Percentiles rank a stretch among this genome's conserved stretches.
phyloP scores from a whole-genome alignment of 2,113 vertebrate genomes.

The Guaruba guarouba region DNA sequence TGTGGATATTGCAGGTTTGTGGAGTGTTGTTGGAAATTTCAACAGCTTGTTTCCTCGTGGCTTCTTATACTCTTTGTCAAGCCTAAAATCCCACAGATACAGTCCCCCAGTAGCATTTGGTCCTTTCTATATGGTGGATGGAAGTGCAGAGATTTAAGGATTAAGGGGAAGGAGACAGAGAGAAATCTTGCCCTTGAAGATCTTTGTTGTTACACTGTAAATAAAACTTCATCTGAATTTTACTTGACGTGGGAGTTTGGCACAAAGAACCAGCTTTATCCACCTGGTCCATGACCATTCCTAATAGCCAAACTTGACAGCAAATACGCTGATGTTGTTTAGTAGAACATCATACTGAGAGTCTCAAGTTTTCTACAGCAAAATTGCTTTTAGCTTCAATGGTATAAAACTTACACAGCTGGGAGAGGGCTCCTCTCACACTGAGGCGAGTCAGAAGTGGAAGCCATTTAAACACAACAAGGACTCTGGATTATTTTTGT shows the following conservation, averaged over 20 bases:
- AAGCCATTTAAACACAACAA: neutral
- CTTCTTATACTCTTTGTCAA: neutral
- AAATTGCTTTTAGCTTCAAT: neutral
- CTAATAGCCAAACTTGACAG: neutral
- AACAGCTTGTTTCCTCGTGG: neutral
- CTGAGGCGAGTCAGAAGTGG: neutral
- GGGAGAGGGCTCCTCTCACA: neutral
- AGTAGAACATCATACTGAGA: neutral
- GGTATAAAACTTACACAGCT: accelerated
- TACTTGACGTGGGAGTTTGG: neutral
- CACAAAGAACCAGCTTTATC: neutral
- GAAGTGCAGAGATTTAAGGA: neutral
- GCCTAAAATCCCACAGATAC: neutral
- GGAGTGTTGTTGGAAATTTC: neutral
- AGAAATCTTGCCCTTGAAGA: neutral
- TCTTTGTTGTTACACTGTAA: neutral
- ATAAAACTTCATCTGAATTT: neutral
- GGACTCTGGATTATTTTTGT: neutral
- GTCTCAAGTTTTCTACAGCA: neutral
- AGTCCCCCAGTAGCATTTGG: neutral
- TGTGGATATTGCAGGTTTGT: neutral
- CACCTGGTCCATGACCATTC: neutral
- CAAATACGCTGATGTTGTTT: neutral
- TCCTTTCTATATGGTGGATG: neutral
- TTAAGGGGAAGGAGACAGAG: neutral